phyloP scores from a whole-genome alignment of 2,797 vertebrate species.

The Cottoperca gobio region DNA sequence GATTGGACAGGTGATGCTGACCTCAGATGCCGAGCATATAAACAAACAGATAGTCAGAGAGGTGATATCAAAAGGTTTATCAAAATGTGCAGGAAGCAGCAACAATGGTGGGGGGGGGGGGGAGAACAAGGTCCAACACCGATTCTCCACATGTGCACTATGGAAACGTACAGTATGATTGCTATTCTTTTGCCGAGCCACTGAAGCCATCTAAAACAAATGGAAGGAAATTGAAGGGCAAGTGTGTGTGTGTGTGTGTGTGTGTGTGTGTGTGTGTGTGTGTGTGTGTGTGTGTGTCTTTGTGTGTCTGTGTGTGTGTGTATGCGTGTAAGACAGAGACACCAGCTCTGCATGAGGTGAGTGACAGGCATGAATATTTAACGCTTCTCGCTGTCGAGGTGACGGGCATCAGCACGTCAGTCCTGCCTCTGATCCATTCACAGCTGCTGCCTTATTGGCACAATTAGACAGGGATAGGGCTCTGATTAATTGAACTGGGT shows the following conservation, averaged over 20 bases:
- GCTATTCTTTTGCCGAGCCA: constrained; percentile 21
- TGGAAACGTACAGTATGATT: constrained; percentile 40
- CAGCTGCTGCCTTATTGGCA: constrained; percentile 76
- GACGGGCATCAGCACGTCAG: constrained; percentile 72
- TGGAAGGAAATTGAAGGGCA: constrained; percentile 34
- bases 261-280: neutral
- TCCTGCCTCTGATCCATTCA: constrained; percentile 68
- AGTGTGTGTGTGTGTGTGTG: neutral
- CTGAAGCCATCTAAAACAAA: constrained; percentile 50
- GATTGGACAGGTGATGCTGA: constrained; percentile 18
- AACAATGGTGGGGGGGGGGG: neutral
- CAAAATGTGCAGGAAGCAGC: constrained; percentile 27
- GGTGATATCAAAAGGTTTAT: constrained; percentile 26
- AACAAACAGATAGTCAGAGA: constrained; percentile 29
- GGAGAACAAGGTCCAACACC: neutral
- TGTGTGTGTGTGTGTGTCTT: neutral
- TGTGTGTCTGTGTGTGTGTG: neutral
- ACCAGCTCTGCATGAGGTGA: constrained; percentile 65
- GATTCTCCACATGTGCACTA: constrained; percentile 2
- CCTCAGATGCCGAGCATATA: constrained; percentile 5
- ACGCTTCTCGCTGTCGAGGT: constrained; percentile 71
- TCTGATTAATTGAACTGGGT: constrained; percentile 73
- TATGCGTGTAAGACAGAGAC: constrained; percentile 11
- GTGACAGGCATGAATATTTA: constrained; percentile 85
- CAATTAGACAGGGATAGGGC: constrained; percentile 74